phyloP scores from a whole-genome alignment of 2,797 vertebrate species.

The Periparus ater region DNA sequence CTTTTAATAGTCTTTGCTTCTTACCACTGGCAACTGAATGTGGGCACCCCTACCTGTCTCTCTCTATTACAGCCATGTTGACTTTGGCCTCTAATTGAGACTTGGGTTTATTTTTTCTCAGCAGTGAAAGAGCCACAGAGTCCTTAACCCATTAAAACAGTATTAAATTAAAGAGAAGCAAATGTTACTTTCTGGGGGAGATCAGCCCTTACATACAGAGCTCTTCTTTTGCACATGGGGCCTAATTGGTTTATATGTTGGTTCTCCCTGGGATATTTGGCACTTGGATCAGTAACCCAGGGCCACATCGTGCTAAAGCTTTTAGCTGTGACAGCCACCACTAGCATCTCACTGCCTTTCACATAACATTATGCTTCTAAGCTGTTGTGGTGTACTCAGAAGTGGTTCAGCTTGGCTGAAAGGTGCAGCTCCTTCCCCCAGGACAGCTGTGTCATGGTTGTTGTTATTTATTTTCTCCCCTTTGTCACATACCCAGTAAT shows the following conservation, averaged over 20 bases:
- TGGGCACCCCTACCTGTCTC: neutral
- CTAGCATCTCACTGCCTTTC: neutral
- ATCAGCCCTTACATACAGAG: neutral
- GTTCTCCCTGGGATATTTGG: neutral
- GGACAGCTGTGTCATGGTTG: neutral
- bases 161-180: neutral
- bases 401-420: neutral
- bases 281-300: neutral
- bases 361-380: neutral
- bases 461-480: neutral
- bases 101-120: neutral
- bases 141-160: neutral
- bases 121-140: neutral
- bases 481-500: neutral
- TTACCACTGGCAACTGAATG: neutral
- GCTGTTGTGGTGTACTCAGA: accelerated
- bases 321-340: neutral
- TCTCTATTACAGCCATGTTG: neutral
- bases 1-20: neutral
- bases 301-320: neutral
- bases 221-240: neutral
- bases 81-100: neutral
- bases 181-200: neutral
- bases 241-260: neutral
- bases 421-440: neutral